phyloP scores from a whole-genome alignment of 2,888 invertebrate species.

The Lithophane socia region DNA sequence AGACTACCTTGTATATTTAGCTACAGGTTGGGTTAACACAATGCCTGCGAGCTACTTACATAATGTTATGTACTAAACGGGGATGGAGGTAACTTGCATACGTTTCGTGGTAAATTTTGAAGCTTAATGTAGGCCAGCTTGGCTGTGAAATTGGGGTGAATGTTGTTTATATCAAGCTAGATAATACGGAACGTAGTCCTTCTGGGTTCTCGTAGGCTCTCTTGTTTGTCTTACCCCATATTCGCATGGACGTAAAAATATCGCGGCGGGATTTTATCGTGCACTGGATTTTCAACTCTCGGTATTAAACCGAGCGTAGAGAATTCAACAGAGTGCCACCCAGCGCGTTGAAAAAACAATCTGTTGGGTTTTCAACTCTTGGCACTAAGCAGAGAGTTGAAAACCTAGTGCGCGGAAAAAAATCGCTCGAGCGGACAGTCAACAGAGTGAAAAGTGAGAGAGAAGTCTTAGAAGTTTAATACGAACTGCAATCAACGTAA shows the following conservation, averaged over 20 bases:
- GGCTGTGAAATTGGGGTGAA: slow-evolving; percentile 15
- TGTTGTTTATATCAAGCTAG: slow-evolving; percentile 14
- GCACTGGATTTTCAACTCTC: neutral
- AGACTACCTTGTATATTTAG: slow-evolving; percentile 60
- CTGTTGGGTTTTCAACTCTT: neutral
- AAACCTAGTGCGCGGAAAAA: too few species aligned
- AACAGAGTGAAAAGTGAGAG: neutral
- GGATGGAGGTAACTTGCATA: slow-evolving; percentile 49
- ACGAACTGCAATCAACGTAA: too few species aligned
- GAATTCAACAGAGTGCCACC: neutral
- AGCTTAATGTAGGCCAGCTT: slow-evolving; percentile 38
- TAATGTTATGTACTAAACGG: slow-evolving; percentile 52
- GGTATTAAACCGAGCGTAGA: neutral
- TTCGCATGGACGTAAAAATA: neutral
- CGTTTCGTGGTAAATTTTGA: slow-evolving; percentile 47
- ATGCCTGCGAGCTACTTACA: slow-evolving; percentile 58
- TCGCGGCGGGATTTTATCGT: neutral
- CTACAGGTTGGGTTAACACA: slow-evolving; percentile 58
- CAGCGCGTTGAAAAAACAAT: neutral
- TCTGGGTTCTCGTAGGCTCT: neutral
- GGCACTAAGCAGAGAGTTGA: too few species aligned
- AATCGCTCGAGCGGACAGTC: neutral
- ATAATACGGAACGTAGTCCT: slow-evolving; percentile 4
- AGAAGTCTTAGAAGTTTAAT: neutral
- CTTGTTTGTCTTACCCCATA: neutral